Base-by-base conservation (phyloP, 2,113 vertebrate genomes). In the Charadrius vociferus region DNA sequence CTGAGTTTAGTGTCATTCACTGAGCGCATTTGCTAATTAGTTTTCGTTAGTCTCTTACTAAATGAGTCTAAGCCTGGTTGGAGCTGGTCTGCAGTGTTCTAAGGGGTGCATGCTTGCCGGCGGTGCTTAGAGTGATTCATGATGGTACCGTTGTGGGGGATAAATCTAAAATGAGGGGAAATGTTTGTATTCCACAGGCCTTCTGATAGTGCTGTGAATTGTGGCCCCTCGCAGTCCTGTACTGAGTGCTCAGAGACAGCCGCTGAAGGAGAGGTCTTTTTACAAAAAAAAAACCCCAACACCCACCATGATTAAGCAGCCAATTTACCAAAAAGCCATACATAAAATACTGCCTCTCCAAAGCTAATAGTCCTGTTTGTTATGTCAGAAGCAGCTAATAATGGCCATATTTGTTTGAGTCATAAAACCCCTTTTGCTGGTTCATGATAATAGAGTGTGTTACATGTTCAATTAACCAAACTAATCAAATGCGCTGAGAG, bases 391-490 rank as follows among this genome's bases (percentile, higher is more conserved):
- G 75, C 62, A 83, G 92, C 96, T 97, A 93, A 95, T 97, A 97
- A 97, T 96, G 92, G 37, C 78, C 85, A 84, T 87, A 96, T 96
- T 97, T 96, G 94, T 89, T 92, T 56, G 82, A 95, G 87, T 78
- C 86, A 73, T 91, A 96, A 97, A 96, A 39, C 36, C 86, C 93
- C 81, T 86, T 86, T 90, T 87, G 90, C 72, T 79, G 89, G 68
- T 72, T 39, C 79, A 29, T 88, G 94, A 77, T 96, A 78, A 96
- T 92, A 78, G 71, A 91, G 59, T 91, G 78, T 96, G 95, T 82
- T 95, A 62, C 95, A 49, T 91, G 77, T 97, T 96, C 96, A 95
- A 96, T 96, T 95, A 97, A 93, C 96, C 81, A 95, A 95, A 93
- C 63, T 82, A 70, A 97, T 96, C 93, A 93, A 86, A 92, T 36